Evolutionary conservation across 1,140 invertebrate genomes (phyloP), one percentile per base, ranked within the genome.

Genomic region (Orius insidiosus): DNA sequence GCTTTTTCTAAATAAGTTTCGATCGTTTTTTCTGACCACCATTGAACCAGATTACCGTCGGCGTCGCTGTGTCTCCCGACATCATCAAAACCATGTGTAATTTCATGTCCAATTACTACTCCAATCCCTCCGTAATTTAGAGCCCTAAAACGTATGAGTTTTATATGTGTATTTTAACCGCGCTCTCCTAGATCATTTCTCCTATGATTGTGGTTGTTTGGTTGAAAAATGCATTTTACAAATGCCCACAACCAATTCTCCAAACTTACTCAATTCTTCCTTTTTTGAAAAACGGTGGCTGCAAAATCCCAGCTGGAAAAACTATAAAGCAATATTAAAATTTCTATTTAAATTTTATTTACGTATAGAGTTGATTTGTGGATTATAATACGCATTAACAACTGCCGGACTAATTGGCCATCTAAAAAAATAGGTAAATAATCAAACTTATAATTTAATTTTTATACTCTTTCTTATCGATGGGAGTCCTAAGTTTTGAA

Each of bases 21-120:
- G 30, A 79, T 71, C 0, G 78, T 84, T 10, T 66, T 58, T 52
- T 81, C 76, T 3, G 77, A 76, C 90, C 92, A 97, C 86, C 89
- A 95, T 49, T 80, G 75, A 5, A 72, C 62, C 31, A 79, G 63
- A 56, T 84, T 80, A 1, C 84, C 83, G 48, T 71, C 62, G 53
- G 75, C 73, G 55, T 83, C 42, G 72, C 67, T 43, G 78, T 71
- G 14, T 72, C 76, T 52, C 31, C 45, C 76, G 69, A 74, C 70
- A 58, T 80, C 76, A 49, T 82, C 78, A 59, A 82, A 82, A 33
- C 77, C 78, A 53, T 82, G 78, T 1, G 78, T 80, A 9, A 82
- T 68, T 61, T 83, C 78, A 53, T 81, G 79, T 9, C 78, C 78
- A 68, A 83, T 78, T 45, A 81, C 78, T 38, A 77, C 73, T 15